Base-by-base conservation (phyloP, 2,888 invertebrate species). In the Caenorhabditis sp. region DNA sequence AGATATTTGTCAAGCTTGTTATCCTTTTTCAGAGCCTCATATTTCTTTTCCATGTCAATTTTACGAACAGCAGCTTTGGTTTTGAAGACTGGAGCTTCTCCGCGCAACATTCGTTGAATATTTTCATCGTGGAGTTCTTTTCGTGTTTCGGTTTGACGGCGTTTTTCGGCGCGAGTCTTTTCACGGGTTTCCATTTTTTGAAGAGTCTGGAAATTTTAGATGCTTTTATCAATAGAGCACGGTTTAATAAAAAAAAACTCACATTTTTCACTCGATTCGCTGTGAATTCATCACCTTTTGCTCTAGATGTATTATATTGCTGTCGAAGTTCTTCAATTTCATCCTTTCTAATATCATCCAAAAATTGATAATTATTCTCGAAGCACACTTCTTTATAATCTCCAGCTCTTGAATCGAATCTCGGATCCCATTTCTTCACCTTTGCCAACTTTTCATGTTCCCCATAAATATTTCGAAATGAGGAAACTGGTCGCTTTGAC, bases 51-150 rank as follows among this genome's bases (percentile, higher is more conserved):
- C 36, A 75, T 72, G 27, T 78, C 73, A 54, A 72, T 77, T 49
- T 63, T 67, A n/a, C 77, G 67, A 5, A 83, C 72, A 60, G 76
- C 70, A 5, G 73, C 81, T 56, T 79, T 80, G n/a, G 77, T 78
- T 58, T 73, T 64, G 74, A 78, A 82, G 12, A 71, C 59, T 3
- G 82, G 80, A 38, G 72, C 63, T 49, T 79, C 67, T 59, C 86
- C 86, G n/a, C 73, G 57, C 23, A 82, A 74, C 83, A 86, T 83
- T 54, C 86, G 65, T 38, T 85, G 74, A 50, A 86, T 84, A 70
- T 86, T 86, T 20, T 75, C 77, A 54, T 81, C 63, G 25, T 77
- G 76, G 7, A 85, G 57, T 53, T 85, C 82, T 50, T 71, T 72
- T 31, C 75, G 76, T 1, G 81, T 77, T 31, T 83, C 77, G 43